Evolutionary conservation across 2,113 vertebrate genomes (phyloP).

Genomic region (Polypterus bichir): DNA sequence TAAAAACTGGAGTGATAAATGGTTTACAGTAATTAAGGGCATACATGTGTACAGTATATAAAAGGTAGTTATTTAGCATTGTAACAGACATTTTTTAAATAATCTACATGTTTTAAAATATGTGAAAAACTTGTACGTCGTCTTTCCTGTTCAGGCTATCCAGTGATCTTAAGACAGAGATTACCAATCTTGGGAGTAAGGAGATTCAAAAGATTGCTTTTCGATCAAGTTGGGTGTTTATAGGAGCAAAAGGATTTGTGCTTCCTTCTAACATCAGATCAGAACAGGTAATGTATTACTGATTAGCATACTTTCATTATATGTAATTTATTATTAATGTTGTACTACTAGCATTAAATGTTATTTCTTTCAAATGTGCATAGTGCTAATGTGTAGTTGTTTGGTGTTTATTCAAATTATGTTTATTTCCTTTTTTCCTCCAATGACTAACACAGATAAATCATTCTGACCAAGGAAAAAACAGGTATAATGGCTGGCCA

Average conservation of each 20-base stretch:
- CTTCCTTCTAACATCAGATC: conserved; percentile 37
- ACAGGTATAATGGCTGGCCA: conserved; percentile 47
- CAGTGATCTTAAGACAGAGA: conserved; percentile 16
- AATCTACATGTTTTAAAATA: too few species aligned
- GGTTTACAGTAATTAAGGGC: too few species aligned
- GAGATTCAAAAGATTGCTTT: conserved; percentile 45
- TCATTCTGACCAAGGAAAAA: conserved; percentile 32
- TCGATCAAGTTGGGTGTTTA: conserved; percentile 53
- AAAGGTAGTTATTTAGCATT: too few species aligned
- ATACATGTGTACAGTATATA: too few species aligned
- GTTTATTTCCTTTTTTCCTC: not conserved
- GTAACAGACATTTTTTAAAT: too few species aligned
- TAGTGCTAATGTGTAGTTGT: not conserved
- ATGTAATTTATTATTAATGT: too few species aligned
- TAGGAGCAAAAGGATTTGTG: conserved; percentile 44
- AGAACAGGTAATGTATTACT: conserved; percentile 42
- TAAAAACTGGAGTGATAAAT: too few species aligned
- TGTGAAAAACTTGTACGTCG: too few species aligned
- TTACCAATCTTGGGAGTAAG: conserved; percentile 46
- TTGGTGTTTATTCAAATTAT: not conserved
- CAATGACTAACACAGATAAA: conserved; percentile 40
- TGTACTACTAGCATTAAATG: too few species aligned
- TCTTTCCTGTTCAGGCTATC: conserved; percentile 29
- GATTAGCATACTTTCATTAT: too few species aligned
- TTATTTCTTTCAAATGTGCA: too few species aligned